Evolutionary conservation across 2,797 vertebrate species (phyloP).

Genomic region (Pipistrellus kuhlii): DNA sequence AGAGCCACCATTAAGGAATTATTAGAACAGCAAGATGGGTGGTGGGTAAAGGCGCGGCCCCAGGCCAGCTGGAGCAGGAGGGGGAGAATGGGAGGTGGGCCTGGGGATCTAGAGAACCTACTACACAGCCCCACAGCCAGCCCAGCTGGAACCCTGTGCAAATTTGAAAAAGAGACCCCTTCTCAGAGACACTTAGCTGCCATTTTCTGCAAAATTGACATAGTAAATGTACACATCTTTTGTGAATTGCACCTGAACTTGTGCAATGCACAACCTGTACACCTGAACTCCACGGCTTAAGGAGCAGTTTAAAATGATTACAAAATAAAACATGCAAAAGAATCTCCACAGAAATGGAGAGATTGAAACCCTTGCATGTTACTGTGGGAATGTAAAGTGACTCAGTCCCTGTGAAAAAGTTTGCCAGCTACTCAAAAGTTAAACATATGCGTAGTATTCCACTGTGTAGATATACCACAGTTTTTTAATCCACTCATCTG

Average conservation of each 20-base stretch:
- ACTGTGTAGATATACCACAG: too few species aligned
- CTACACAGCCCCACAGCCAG: background rate
- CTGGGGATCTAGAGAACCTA: too few species aligned
- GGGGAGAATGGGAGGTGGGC: too few species aligned
- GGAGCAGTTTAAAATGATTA: background rate
- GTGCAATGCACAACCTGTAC: background rate
- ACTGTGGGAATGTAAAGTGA: background rate
- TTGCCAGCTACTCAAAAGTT: background rate
- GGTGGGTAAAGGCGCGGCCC: background rate
- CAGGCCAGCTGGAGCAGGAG: background rate
- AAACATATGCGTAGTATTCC: background rate
- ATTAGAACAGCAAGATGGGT: background rate
- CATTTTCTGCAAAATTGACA: background rate
- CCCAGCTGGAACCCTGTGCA: background rate
- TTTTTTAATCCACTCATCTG: too few species aligned
- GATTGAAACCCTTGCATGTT: background rate
- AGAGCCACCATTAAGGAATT: background rate
- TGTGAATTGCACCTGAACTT: background rate
- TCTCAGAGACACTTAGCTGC: background rate
- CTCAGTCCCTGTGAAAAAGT: background rate
- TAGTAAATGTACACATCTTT: background rate
- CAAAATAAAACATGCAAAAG: background rate
- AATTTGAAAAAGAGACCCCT: background rate
- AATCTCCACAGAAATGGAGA: background rate
- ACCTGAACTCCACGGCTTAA: background rate